Evolutionary conservation across 2,797 vertebrate species (phyloP), one percentile per base, ranked within the genome.

Genomic region (Chloroceryle inda): DNA sequence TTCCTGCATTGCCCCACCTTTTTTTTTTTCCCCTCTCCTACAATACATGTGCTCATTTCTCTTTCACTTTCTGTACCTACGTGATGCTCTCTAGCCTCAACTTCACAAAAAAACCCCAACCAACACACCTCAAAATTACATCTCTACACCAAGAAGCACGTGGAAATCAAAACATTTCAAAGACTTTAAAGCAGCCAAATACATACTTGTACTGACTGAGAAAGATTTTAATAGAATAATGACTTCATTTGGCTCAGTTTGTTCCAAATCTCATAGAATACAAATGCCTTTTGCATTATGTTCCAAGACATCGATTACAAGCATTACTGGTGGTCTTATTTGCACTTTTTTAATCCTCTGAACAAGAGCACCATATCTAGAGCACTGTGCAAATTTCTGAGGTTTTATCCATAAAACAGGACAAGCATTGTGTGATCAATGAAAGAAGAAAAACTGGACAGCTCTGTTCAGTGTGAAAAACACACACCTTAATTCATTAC

Each of bases 251-350:
- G 50, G 29, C 26, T 75, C 62, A n/a, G 20, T 53, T 31, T 62
- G 26, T 29, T 84, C 45, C 50, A 89, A 1, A 17, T 68, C 56
- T 37, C 42, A 76, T 0, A 49, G 29, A 50, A 47, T 6, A 62
- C 29, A 80, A 85, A 58, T 2, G 3, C 9, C 50, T 47, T 49
- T 27, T 31, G 18, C 12, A 0, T 27, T 14, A 24, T 0, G 0
- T 40, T 69, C 21, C 42, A 56, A 81, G 33, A 33, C 37, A 80
- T 13, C 31, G 72, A 21, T 18, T 35, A 24, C 27, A 80, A 81
- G 13, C 19, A 20, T 11, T 38, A 73, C 16, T 45, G 23, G 17
- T 38, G 55, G 13, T 22, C 29, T 77, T 37, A 42, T 12, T 22
- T 31, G 44, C 2, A 33, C 13, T 1, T 52, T 82, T 50, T 85